phyloP scores from a whole-genome alignment of 2,797 vertebrate genomes.

The Pteropus rufus region DNA sequence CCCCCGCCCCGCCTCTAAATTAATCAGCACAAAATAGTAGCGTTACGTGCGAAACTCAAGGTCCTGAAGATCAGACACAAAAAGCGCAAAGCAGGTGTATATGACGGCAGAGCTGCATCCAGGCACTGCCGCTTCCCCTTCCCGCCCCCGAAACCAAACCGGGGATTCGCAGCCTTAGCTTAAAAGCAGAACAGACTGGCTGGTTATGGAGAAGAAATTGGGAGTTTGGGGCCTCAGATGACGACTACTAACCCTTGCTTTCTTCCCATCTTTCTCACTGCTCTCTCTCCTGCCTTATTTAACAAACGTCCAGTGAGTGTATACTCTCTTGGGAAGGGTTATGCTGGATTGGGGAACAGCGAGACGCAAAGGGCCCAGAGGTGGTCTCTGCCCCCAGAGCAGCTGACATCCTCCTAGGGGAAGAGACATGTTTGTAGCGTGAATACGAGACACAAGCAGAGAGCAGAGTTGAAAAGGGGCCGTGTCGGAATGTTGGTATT shows the following conservation, averaged over 20 bases:
- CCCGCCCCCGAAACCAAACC: background rate
- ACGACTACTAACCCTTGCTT: conserved; percentile 63
- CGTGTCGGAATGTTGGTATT: accelerated
- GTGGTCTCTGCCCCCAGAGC: background rate
- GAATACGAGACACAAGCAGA: background rate
- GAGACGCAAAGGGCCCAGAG: background rate
- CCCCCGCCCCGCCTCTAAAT: accelerated
- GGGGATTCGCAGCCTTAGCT: background rate
- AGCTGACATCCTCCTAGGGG: background rate
- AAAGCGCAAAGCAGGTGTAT: background rate
- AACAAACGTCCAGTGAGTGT: background rate
- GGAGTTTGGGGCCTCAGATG: background rate
- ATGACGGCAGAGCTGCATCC: accelerated
- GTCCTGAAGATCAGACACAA: accelerated
- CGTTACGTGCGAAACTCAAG: accelerated
- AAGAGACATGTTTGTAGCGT: background rate
- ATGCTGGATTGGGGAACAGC: background rate
- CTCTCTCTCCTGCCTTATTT: background rate
- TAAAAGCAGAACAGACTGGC: background rate
- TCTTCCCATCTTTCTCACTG: background rate
- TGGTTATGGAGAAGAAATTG: background rate
- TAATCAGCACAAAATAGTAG: background rate
- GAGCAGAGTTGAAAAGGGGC: background rate
- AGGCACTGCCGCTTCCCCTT: background rate
- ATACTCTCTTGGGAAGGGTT: background rate